phyloP scores from a whole-genome alignment of 2,888 invertebrate genomes.

The Agrotis puta region DNA sequence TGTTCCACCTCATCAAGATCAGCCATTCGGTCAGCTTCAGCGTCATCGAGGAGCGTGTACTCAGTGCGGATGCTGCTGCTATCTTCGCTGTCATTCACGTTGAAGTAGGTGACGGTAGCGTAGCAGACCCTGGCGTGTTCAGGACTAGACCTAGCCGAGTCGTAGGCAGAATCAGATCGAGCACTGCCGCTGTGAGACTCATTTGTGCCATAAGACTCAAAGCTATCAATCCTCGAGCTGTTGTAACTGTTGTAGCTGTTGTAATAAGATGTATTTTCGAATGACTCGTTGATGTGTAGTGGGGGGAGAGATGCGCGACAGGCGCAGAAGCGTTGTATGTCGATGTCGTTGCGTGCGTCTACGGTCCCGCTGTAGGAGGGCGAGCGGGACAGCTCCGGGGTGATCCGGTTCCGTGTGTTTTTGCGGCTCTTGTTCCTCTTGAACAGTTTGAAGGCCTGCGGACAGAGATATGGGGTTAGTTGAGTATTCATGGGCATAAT shows the following conservation, averaged over 20 bases:
- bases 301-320: slow-evolving; percentile 83
- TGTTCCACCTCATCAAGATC: slow-evolving; percentile 71
- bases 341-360: slow-evolving; percentile 85
- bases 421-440: slow-evolving; percentile 83
- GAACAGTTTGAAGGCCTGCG: slow-evolving; percentile 88
- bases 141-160: slow-evolving; percentile 84
- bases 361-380: slow-evolving; percentile 86
- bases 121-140: slow-evolving; percentile 80
- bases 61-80: slow-evolving; percentile 87
- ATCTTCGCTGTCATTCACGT: slow-evolving; percentile 87
- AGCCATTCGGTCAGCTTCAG: slow-evolving; percentile 70
- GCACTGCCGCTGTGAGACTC: slow-evolving; percentile 73
- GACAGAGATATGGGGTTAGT: slow-evolving; percentile 45
- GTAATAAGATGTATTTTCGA: slow-evolving; percentile 79
- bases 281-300: slow-evolving; percentile 73
- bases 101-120: slow-evolving; percentile 87
- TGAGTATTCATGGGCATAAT: slow-evolving; percentile 6
- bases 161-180: slow-evolving; percentile 86
- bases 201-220: slow-evolving; percentile 77
- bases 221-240: slow-evolving; percentile 80
- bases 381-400: slow-evolving; percentile 81
- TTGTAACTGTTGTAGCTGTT: slow-evolving; percentile 83
- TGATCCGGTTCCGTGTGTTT: slow-evolving; percentile 81
- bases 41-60: slow-evolving; percentile 85
- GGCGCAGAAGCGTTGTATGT: slow-evolving; percentile 84